Evolutionary conservation across 2,888 invertebrate genomes (phyloP), one percentile per base, ranked within the genome.

Genomic region (Adela reaumurella): DNA sequence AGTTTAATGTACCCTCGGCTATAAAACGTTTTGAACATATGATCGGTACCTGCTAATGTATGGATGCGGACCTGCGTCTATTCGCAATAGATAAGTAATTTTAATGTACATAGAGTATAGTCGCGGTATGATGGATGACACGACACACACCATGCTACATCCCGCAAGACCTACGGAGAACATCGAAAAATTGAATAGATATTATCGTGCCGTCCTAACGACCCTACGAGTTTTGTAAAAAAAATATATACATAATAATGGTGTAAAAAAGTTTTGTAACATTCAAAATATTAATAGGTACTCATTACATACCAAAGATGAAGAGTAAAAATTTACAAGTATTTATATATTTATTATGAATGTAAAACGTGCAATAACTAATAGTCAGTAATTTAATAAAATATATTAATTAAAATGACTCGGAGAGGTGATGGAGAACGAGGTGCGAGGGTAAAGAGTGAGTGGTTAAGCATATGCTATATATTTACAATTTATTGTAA

Each of bases 321-420:
- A 64, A 74, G 67, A 74, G 67, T 65, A 64, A 68, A 76, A 74
- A 74, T 77, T 76, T 76, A 78, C 46, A 51, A 78, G 74, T 78
- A 78, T 76, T 77, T 77, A 77, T 78, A 76, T 77, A 77, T 78
- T 76, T 77, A 79, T 77, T 76, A 69, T 76, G 73, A 74, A 74
- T 76, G 70, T 77, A 78, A 80, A 78, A 74, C 70, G 80, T 80
- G 79, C 80, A 80, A 79, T 80, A 80, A 79, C 67, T 76, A 72
- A 78, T 79, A 79, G 77, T 62, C 71, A 65, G 70, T 77, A 77
- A 78, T 73, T 73, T 74, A 74, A 70, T 69, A 72, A 74, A 74
- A 73, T 70, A 72, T 72, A 74, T 70, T 72, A 70, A 70, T 49
- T 35, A 65, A 59, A 68, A 69, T 72, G 70, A 70, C 70, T 73